Conservation (phyloP, 2,113 vertebrate genomes). For the Corythoichthys haematopterus region DNA sequence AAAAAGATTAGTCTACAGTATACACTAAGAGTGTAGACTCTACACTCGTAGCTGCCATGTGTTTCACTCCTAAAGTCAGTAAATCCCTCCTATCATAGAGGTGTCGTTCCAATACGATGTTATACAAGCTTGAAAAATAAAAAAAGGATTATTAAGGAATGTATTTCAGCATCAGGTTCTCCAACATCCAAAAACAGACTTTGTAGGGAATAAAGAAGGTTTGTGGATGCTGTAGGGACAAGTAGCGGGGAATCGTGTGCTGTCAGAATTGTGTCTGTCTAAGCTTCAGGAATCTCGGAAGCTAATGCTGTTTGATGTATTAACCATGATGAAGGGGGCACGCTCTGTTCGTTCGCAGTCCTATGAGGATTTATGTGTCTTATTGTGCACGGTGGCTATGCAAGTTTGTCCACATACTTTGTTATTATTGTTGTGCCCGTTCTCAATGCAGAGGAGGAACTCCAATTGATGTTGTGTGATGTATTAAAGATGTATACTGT, state of each 20-base stretch:
- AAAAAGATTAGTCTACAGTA: neutral
- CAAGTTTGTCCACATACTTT: conserved; percentile 6
- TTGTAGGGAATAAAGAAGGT: conserved; percentile 63
- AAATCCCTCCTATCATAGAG: conserved; percentile 54
- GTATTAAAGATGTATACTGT: conserved; percentile 69
- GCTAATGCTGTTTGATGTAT: conserved; percentile 77
- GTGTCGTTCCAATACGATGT: conserved; percentile 59
- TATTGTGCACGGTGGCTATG: conserved; percentile 4
- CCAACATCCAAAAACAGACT: conserved; percentile 64
- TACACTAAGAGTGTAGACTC: neutral
- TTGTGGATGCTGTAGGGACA: conserved; percentile 50
- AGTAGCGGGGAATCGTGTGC: conserved; percentile 54
- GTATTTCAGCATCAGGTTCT: conserved; percentile 64
- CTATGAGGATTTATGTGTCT: conserved; percentile 52
- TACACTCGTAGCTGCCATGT: neutral
- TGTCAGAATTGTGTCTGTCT: conserved; percentile 72
- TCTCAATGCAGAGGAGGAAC: conserved; percentile 47
- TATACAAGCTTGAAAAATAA: conserved; percentile 65
- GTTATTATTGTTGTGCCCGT: conserved; percentile 21
- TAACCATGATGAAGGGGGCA: conserved; percentile 72
- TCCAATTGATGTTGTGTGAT: conserved; percentile 66
- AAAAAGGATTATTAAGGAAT: conserved; percentile 67
- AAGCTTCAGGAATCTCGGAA: conserved; percentile 70
- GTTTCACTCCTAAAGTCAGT: conserved; percentile 21
- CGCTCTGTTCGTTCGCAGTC: conserved; percentile 46